Evolutionary conservation across 2,797 vertebrate species (phyloP), one percentile per base, ranked within the genome.

Genomic region (Oreochromis mossambicus): DNA sequence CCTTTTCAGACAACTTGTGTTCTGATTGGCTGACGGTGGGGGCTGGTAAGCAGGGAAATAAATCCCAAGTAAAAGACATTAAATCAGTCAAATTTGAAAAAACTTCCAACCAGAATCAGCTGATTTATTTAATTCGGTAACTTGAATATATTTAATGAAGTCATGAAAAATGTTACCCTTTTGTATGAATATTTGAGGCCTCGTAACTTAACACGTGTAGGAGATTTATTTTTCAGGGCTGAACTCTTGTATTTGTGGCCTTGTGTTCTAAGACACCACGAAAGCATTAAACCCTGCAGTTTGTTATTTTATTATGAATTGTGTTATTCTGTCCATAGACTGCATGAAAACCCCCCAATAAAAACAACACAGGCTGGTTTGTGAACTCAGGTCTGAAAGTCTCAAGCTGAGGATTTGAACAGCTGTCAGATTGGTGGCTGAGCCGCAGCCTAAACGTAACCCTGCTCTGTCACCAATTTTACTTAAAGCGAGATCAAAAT

Each of bases 171-270:
- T 34, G 56, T 36, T 36, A 12, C 41, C 41, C 41, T 13, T 61
- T n/a, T 13, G 58, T 63, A n/a, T 36, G 19, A 63, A n/a, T 36
- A 36, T 63, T 5, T n/a, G 56, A 34, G 29, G 29, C 29, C 1
- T 63, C 0, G 0, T 41, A 41, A 41, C 38, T 63, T 63, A n/a
- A 63, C 6, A 34, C 10, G 10, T 63, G 32, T 5, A 63, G 19
- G 8, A 51, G 58, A 36, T 63, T 63, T 12, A 63, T 38, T 38
- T 14, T 41, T 41, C 11, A 14, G 36, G 61, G n/a, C 13, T 4
- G 38, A 68, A 15, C 21, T 12, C 43, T 0, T 38, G 11, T 21
- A 0, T 66, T 68, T 24, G 36, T 26, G 13, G 14, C 26, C 12
- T 29, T 4, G 7, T 56, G 54, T 7, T 29, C 12, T 14, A 15